A percentile compares a stretch with the other conserved stretches of the same genome.
phyloP scores from a whole-genome alignment of 1,140 invertebrate species.

The Doryteuthis pealeii region DNA sequence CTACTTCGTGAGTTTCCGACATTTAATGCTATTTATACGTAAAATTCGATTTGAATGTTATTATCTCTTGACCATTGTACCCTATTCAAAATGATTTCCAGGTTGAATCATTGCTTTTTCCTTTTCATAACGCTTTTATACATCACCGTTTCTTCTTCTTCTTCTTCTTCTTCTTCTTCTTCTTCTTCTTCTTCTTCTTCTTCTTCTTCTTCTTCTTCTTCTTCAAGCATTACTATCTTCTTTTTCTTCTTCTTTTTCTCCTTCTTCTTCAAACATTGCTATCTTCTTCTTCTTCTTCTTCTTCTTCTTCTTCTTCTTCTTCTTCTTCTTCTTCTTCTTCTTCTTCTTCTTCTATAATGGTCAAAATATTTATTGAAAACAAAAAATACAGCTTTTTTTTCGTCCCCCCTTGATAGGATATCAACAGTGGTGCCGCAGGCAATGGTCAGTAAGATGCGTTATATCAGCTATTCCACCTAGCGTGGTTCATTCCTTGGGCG shows the following conservation, averaged over 20 bases:
- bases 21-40: too few species aligned
- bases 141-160: conserved; percentile 18
- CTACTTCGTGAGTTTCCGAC: too few species aligned
- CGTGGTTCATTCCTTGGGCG: background rate
- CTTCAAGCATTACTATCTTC: too few species aligned
- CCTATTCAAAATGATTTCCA: too few species aligned
- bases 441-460: too few species aligned
- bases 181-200: conserved; percentile 19
- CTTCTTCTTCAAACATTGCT: background rate
- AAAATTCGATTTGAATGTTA: too few species aligned
- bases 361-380: conserved; percentile 1
- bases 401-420: background rate
- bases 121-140: conserved; percentile 11
- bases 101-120: conserved; percentile 4
- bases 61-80: too few species aligned
- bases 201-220: conserved; percentile 16
- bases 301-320: conserved; percentile 6
- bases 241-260: background rate
- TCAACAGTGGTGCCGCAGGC: background rate
- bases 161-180: conserved; percentile 16
- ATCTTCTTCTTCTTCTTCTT: background rate
- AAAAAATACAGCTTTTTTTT: too few species aligned
- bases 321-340: conserved; percentile 3
- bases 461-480: background rate
- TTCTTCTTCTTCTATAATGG: background rate